Evolutionary conservation across 2,888 invertebrate genomes (phyloP), one percentile per base, ranked within the genome.

Genomic region (Oscheius onirici): DNA sequence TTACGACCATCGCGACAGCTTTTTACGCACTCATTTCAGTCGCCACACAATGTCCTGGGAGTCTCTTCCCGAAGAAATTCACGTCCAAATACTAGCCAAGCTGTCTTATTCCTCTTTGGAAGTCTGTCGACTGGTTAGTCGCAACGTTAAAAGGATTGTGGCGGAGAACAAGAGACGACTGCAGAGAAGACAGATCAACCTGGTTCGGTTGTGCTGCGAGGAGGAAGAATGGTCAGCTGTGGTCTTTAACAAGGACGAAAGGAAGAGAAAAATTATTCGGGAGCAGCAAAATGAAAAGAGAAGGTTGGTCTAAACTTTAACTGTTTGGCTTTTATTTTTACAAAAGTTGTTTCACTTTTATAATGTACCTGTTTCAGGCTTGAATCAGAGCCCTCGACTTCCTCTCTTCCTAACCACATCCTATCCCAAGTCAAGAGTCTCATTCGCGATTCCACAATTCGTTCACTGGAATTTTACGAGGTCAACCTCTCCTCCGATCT

Each of bases 31-130:
- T 34, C 34, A 34, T 34, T 34, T 34, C 34, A 34, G 34, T 34
- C 34, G n/a, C 13, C 52, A 22, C 22, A 15, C 17, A 15, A 58
- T 58, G 58, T 58, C 58, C 3, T 58, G 58, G 58, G 58, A 58
- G 40, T 2, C 15, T 5, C 41, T 58, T 13, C 58, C 58, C 40
- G 20, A 28, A 15, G 58, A 58, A 41, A 28, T 43, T 6, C 58
- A 58, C 15, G 41, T 58, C 13, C 40, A 40, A 2, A 58, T 58
- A 40, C 17, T 58, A 13, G n/a, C 40, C 41, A 58, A 58, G 24
- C 41, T 58, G n/a, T 17, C 58, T 5, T 58, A 40, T 41, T 41
- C 58, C 13, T n/a, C n/a, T 2, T 20, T 58, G 11, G 40, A 40
- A 5, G n/a, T 22, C 13, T 58, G 58, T 41, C 58, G 58, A 0